phyloP scores from a whole-genome alignment of 2,888 invertebrate species.

The Anthophora plumipes region DNA sequence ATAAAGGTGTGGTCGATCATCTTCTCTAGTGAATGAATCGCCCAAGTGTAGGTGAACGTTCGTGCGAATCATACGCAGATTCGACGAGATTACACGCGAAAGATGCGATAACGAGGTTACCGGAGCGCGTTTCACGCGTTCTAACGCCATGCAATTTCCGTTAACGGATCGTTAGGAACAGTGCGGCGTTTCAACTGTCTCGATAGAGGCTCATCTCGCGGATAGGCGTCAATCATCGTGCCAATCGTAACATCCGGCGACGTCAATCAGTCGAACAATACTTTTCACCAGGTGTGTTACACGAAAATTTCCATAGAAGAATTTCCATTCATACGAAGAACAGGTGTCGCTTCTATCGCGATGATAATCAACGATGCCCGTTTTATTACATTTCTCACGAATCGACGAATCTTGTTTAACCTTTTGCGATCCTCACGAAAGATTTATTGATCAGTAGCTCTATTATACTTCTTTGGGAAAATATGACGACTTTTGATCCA shows the following conservation, averaged over 20 bases:
- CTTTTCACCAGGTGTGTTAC: slow-evolving; percentile 14
- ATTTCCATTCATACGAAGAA: background rate
- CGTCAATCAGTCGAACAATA: slow-evolving; percentile 46
- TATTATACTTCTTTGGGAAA: no score
- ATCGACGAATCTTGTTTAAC: no score
- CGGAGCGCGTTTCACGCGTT: background rate
- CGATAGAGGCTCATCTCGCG: slow-evolving; percentile 37
- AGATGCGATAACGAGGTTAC: slow-evolving; percentile 11
- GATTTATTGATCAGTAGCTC: background rate
- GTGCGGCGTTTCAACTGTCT: slow-evolving; percentile 13
- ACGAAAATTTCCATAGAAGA: background rate
- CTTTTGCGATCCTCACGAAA: background rate
- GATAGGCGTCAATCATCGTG: slow-evolving; percentile 63
- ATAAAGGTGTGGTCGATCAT: slow-evolving; percentile 7
- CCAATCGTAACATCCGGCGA: slow-evolving; percentile 54
- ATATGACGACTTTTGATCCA: no score
- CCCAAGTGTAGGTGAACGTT: background rate
- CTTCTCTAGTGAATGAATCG: background rate
- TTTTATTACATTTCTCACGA: background rate
- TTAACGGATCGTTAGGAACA: slow-evolving; percentile 30
- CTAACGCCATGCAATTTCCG: slow-evolving; percentile 14
- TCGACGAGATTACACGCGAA: slow-evolving; percentile 4
- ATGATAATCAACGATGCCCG: background rate
- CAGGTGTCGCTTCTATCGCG: slow-evolving; percentile 4
- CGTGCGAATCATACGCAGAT: background rate